Conservation (phyloP, 2,888 invertebrate genomes). For the Didymodactylos carnosus region DNA sequence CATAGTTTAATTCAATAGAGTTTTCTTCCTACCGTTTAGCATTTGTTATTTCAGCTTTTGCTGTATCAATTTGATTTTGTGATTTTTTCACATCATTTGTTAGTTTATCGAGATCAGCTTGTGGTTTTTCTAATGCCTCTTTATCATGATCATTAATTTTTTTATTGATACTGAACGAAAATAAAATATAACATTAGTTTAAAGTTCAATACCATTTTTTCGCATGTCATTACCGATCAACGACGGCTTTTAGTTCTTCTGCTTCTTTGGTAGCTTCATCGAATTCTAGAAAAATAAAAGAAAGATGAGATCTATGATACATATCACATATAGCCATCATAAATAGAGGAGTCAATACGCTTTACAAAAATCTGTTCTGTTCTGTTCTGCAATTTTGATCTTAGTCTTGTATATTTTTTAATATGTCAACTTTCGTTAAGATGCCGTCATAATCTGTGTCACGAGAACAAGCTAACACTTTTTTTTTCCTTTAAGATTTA, state of each 20-base stretch:
- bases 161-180: not conserved
- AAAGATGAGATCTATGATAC: no score
- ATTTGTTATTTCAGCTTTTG: not conserved
- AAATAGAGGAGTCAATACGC: not conserved
- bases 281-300: not conserved
- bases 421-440: no score
- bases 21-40: not conserved
- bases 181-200: not conserved
- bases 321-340: no score
- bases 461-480: no score
- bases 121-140: not conserved
- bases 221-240: not conserved
- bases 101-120: not conserved
- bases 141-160: not conserved
- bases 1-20: no score
- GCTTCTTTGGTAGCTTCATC: constrained; percentile 18
- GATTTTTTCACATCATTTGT: not conserved
- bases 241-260: constrained; percentile 37
- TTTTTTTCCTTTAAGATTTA: no score
- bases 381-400: no score
- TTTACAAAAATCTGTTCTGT: constrained; percentile 31
- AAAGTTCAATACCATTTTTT: not conserved
- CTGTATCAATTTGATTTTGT: not conserved
- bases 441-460: no score
- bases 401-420: no score